Conservation (phyloP, 2,113 vertebrate species). For the Myotis lucifugus region DNA sequence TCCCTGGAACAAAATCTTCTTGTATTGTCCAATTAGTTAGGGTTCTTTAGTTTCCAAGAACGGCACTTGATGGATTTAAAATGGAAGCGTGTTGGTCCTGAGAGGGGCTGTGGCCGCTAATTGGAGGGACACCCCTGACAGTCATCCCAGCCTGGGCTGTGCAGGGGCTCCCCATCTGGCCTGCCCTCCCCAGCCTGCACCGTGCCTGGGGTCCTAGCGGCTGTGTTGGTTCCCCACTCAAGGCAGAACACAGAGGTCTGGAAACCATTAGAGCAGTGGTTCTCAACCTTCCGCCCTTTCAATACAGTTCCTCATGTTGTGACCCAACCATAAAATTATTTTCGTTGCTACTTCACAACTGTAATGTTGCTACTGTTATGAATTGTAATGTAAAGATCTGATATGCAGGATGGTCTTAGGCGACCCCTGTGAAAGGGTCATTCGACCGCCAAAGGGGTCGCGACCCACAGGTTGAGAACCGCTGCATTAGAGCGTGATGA, state of each 20-base stretch:
- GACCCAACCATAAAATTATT: too few species aligned
- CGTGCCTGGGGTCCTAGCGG: not conserved
- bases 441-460: too few species aligned
- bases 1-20: constrained; percentile 35
- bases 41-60: constrained; percentile 45
- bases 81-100: not conserved
- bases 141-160: not conserved
- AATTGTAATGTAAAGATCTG: too few species aligned
- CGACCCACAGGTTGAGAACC: too few species aligned
- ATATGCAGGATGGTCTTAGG: too few species aligned
- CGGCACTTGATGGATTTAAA: not conserved
- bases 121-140: not conserved
- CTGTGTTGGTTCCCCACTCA: not conserved
- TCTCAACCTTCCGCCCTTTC: too few species aligned
- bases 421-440: too few species aligned
- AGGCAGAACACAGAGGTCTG: not conserved
- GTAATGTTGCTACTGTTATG: too few species aligned
- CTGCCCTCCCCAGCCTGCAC: not conserved
- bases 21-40: constrained; percentile 47
- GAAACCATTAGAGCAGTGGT: not conserved
- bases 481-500: not conserved
- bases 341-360: too few species aligned
- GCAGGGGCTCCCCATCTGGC: not conserved
- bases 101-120: not conserved
- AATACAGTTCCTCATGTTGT: too few species aligned